Percentiles rank a stretch among this genome's conserved stretches.
phyloP scores from a whole-genome alignment of 2,113 vertebrate genomes.

The Numenius arquata region DNA sequence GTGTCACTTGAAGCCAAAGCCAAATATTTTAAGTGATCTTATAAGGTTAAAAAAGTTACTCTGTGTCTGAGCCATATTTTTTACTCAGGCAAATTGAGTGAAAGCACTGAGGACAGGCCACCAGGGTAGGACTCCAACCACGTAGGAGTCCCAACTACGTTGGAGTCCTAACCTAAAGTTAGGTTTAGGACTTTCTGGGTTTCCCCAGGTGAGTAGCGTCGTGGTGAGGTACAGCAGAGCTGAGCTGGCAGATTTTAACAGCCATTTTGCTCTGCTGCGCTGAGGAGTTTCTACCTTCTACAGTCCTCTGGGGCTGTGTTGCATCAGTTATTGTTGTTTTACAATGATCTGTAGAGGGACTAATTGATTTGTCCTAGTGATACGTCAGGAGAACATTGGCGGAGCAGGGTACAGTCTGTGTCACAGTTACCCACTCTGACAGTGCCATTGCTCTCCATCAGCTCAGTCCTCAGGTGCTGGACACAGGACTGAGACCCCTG shows the following conservation, averaged over 20 bases:
- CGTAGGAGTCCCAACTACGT: neutral
- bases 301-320: neutral
- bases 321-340: neutral
- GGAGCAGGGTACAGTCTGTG: neutral
- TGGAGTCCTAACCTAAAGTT: neutral
- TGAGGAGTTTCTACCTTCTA: neutral
- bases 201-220: neutral
- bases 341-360: neutral
- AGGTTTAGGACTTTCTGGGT: neutral
- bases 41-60: neutral
- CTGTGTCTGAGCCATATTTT: neutral
- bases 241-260: neutral
- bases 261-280: neutral
- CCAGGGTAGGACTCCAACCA: neutral
- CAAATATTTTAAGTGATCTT: neutral
- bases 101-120: neutral
- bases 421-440: neutral
- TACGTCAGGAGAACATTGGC: neutral
- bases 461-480: neutral
- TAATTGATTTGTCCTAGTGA: neutral
- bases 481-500: neutral
- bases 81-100: neutral
- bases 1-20: neutral
- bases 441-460: neutral
- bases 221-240: neutral